A percentile compares a stretch with the other conserved stretches of the same genome.
Evolutionary conservation across 2,888 invertebrate species (phyloP).

Genomic region (Ditylenchus weischeri): DNA sequence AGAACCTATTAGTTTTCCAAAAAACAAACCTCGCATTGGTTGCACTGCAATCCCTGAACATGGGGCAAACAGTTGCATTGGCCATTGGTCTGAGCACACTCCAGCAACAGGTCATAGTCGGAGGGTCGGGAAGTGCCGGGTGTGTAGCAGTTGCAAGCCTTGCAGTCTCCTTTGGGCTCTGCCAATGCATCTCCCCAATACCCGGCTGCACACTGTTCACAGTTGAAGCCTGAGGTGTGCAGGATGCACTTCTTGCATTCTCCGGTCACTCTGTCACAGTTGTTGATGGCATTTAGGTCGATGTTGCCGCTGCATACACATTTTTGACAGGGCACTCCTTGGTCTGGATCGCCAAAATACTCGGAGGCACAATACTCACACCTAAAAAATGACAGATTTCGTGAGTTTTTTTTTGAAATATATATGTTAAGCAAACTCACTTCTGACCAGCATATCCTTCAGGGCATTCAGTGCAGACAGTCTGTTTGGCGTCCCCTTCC

Average conservation of each 20-base stretch:
- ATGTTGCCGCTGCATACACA: constrained; percentile 67
- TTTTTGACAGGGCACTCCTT: constrained; percentile 60
- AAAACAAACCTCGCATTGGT: constrained; percentile 50
- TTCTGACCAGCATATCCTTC: constrained; percentile 73
- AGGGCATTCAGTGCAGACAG: constrained; percentile 86
- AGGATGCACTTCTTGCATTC: constrained; percentile 93
- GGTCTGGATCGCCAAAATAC: constrained; percentile 81
- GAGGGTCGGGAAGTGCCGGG: constrained; percentile 69
- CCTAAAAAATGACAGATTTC: too few relatives aligned
- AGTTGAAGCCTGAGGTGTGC: constrained; percentile 84
- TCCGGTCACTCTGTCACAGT: constrained; percentile 71
- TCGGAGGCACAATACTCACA: constrained; percentile 95
- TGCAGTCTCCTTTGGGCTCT: constrained; percentile 75
- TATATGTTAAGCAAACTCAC: constrained; percentile 5
- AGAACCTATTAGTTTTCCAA: too few relatives aligned
- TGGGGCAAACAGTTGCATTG: constrained; percentile 61
- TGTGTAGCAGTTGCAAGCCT: constrained; percentile 77
- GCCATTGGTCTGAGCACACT: constrained; percentile 58
- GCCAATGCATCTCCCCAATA: constrained; percentile 87
- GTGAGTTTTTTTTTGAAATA: too few relatives aligned
- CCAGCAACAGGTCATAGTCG: constrained; percentile 50
- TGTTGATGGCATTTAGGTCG: constrained; percentile 87
- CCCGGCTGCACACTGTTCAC: constrained; percentile 85
- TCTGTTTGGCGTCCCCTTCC: constrained; percentile 68
- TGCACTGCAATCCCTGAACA: constrained; percentile 60